Base-by-base conservation (phyloP, 2,113 vertebrate genomes). In the Chionomys nivalis region DNA sequence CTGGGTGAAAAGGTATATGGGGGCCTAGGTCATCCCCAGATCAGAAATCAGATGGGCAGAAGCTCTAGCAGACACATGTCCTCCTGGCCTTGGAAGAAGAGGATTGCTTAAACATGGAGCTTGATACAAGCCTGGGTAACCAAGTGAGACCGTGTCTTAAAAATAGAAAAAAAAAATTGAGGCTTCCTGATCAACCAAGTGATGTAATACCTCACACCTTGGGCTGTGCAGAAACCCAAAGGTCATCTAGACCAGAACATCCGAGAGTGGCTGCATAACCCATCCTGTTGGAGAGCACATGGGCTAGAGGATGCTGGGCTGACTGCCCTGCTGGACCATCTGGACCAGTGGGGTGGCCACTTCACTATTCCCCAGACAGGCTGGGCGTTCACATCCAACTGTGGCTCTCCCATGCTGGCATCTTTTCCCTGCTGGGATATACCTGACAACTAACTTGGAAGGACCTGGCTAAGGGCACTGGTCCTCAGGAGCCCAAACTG, bases 401-500 rank as follows among this genome's bases (percentile, higher is more conserved):
- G 3, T 7, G 13, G 86, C 55, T 87, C 47, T 79, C 47, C 72
- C 2, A 4, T 24, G 42, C 31, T 68, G 42, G 42, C 42, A 28
- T 49, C 17, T 36, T 42, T 17, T 36, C 14, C 33, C 66, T 12
- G 76, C 55, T 16, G 70, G 49, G 66, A 47, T 0, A 0, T 52
- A 85, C 58, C 49, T 13, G 14, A 49, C 9, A 33, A n/a, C 90
- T 58, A 49, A 86, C 52, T 63, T 28, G 58, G 11, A 58, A 66
- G 49, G 36, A 26, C 11, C 19, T 12, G 36, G 49, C 24, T n/a
- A 65, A 0, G 44, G 44, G 52, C 7, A 0, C 42, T 0, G 21
- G 72, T 55, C 39, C 87, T 36, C 4, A n/a, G 17, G 28, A 61
- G 14, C 68, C 93, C 52, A 0, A 31, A 42, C 33, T 1, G 44